Conservation (phyloP, 2,888 invertebrate genomes). For the Labia minor region DNA sequence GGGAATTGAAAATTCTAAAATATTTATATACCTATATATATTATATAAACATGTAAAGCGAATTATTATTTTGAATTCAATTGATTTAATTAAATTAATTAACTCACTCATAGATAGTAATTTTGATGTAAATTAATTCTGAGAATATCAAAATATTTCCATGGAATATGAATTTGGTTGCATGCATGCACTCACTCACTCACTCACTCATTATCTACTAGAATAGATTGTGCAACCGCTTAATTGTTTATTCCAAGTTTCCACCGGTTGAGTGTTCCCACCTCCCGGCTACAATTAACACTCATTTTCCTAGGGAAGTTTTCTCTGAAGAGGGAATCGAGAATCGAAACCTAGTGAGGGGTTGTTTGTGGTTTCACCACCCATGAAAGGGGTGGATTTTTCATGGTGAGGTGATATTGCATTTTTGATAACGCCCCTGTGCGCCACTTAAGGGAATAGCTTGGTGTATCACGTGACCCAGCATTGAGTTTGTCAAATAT, state of each 20-base stretch:
- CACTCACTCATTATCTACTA: too few species aligned
- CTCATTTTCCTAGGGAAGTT: neutral
- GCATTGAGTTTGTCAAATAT: conserved; percentile 7
- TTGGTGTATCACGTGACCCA: neutral
- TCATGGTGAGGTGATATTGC: neutral
- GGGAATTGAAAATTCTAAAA: too few species aligned
- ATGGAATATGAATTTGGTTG: too few species aligned
- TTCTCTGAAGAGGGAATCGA: neutral
- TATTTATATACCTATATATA: too few species aligned
- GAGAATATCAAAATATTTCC: too few species aligned
- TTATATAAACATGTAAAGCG: too few species aligned
- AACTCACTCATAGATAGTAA: too few species aligned
- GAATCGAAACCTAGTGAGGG: neutral
- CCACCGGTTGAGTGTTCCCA: neutral
- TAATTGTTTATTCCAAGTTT: conserved; percentile 13
- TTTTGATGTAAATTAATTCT: too few species aligned
- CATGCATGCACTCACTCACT: too few species aligned
- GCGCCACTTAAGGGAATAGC: conserved; percentile 13
- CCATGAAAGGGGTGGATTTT: conserved; percentile 1
- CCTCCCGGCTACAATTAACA: neutral
- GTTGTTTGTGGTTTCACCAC: conserved; percentile 5
- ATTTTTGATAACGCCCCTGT: conserved; percentile 13
- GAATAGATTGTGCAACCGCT: too few species aligned
- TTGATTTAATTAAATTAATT: too few species aligned
- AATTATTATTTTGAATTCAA: too few species aligned